A percentile compares a stretch with the other conserved stretches of the same genome.
Conservation (phyloP, 2,888 invertebrate species). For the Drosophila algonquin region DNA sequence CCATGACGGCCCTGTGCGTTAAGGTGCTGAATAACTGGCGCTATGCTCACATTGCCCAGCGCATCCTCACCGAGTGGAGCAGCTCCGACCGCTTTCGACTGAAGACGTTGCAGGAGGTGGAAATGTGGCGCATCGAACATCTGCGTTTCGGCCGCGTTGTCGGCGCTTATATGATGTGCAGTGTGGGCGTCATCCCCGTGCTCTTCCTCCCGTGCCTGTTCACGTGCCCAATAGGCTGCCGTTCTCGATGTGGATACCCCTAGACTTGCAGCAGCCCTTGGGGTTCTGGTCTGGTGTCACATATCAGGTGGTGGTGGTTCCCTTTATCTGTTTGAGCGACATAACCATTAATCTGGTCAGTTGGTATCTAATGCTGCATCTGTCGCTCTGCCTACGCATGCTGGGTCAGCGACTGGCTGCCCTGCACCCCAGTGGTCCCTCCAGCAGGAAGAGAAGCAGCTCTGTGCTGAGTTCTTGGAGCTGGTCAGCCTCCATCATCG, state of each 20-base stretch:
- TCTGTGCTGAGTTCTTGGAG: constrained; percentile 33
- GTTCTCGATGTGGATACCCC: constrained; percentile 55
- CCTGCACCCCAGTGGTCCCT: constrained; percentile 6
- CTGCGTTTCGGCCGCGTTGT: constrained; percentile 26
- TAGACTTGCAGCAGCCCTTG: constrained; percentile 35
- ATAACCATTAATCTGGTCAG: constrained; percentile 44
- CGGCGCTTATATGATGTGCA: constrained; percentile 34
- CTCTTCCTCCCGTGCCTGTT: constrained; percentile 39
- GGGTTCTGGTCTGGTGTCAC: constrained; percentile 48
- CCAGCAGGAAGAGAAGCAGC: constrained; percentile 12
- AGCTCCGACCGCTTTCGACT: constrained; percentile 22
- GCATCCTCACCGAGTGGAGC: constrained; percentile 52
- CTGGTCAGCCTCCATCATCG: constrained; percentile 41
- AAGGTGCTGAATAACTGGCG: constrained; percentile 56
- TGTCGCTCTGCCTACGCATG: constrained; percentile 49
- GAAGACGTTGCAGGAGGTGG: constrained; percentile 25
- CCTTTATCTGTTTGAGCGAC: constrained; percentile 43
- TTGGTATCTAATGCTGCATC: constrained; percentile 58
- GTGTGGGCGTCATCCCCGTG: constrained; percentile 37
- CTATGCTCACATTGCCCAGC: constrained; percentile 25
- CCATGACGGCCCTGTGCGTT: constrained; percentile 39
- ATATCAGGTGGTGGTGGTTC: constrained; percentile 35
- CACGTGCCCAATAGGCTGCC: constrained; percentile 52
- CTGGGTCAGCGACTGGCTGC: constrained; percentile 50
- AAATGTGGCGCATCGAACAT: constrained; percentile 46